A percentile compares a stretch with the other conserved stretches of the same genome.
Conservation (phyloP, 2,113 vertebrate species). For the Pterocles gutturalis region DNA sequence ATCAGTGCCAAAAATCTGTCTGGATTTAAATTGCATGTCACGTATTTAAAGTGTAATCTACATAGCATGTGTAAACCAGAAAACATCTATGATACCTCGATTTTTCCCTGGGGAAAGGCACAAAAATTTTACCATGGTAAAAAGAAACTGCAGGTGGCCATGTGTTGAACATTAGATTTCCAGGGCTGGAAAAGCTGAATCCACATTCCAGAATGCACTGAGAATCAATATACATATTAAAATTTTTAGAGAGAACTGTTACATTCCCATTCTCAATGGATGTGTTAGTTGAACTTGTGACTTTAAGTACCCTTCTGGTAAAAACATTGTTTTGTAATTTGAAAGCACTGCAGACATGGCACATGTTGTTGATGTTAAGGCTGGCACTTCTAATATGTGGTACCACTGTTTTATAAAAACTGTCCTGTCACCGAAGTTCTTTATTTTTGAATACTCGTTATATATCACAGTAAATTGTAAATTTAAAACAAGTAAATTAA, state of each 20-base stretch:
- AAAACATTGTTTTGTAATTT: constrained; percentile 11
- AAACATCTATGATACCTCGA: neutral
- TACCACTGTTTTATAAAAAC: neutral
- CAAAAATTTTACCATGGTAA: neutral
- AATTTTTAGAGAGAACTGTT: constrained; percentile 32
- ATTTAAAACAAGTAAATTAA: too few species aligned
- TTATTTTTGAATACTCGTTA: neutral
- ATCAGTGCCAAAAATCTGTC: neutral
- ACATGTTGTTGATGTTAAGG: neutral
- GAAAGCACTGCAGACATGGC: constrained; percentile 10
- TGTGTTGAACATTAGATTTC: constrained; percentile 50
- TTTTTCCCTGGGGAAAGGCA: constrained; percentile 15
- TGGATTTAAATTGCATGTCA: neutral
- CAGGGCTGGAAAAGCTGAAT: constrained; percentile 30
- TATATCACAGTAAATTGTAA: neutral
- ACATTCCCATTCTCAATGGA: neutral
- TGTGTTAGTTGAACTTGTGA: neutral
- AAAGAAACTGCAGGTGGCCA: constrained; percentile 17
- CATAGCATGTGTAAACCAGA: neutral
- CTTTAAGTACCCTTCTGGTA: neutral
- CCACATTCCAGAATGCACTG: constrained; percentile 37
- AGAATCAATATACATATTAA: constrained; percentile 43
- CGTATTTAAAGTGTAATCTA: neutral
- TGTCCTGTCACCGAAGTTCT: neutral
- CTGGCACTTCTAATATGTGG: neutral